Percentiles rank a stretch among this genome's conserved stretches.
Conservation (phyloP, 2,113 vertebrate species). For the Atractosteus spatula region DNA sequence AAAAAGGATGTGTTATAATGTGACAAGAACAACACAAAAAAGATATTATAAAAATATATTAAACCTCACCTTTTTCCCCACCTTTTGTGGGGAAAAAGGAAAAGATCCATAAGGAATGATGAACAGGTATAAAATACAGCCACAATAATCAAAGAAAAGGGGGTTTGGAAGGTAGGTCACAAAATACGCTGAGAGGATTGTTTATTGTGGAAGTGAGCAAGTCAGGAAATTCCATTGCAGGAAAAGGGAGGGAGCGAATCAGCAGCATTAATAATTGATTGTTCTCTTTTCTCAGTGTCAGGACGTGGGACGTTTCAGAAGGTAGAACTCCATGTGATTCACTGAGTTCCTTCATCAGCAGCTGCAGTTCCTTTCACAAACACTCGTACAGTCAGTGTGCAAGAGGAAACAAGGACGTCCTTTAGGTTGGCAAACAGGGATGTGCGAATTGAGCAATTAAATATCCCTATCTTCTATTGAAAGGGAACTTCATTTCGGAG, state of each 20-base stretch:
- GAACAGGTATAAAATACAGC: no score
- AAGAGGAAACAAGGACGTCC: constrained; percentile 65
- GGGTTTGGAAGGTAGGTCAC: background rate
- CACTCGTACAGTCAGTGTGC: constrained; percentile 31
- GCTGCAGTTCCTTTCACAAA: constrained; percentile 44
- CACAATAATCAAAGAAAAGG: background rate
- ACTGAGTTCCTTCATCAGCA: constrained; percentile 45
- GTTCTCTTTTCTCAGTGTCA: constrained; percentile 36
- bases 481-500: constrained; percentile 46
- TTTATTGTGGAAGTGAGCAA: constrained; percentile 15
- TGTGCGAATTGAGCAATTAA: constrained; percentile 53
- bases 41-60: background rate
- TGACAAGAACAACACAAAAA: background rate
- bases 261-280: constrained; percentile 54
- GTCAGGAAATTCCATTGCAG: constrained; percentile 21
- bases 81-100: no score
- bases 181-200: constrained; percentile 18
- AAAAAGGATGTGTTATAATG: background rate
- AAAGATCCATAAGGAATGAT: no score
- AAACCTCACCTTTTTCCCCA: background rate
- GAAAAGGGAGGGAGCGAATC: constrained; percentile 35
- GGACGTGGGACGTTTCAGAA: constrained; percentile 48
- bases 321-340: constrained; percentile 49
- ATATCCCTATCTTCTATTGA: constrained; percentile 33
- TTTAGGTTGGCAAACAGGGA: constrained; percentile 54